Evolutionary conservation across 2,888 invertebrate genomes (phyloP).

Genomic region (Cynaeus angustus): DNA sequence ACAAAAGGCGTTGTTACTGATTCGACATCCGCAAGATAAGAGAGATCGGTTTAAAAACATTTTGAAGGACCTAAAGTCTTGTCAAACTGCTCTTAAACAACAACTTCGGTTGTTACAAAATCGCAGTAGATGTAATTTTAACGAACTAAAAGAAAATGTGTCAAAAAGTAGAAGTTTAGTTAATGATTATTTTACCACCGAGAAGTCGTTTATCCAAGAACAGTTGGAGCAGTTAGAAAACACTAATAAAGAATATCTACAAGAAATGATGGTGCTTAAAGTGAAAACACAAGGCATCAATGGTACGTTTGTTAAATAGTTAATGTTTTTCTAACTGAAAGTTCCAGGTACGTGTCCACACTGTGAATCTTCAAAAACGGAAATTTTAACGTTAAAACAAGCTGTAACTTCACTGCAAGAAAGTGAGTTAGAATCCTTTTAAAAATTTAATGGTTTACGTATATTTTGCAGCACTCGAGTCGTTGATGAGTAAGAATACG

Average conservation of each 20-base stretch:
- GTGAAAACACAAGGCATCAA: not conserved
- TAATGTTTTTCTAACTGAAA: too few species aligned
- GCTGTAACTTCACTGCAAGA: not conserved
- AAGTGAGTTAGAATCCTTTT: not conserved
- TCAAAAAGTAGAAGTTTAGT: not conserved
- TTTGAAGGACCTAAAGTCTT: constrained; percentile 9
- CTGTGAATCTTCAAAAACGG: not conserved
- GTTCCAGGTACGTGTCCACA: not conserved
- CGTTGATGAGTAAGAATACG: not conserved
- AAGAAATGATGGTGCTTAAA: constrained; percentile 16
- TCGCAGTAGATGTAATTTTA: not conserved
- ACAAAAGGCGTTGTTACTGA: constrained; percentile 10
- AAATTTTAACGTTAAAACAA: not conserved
- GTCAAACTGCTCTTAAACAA: constrained; percentile 8
- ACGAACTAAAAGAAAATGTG: not conserved
- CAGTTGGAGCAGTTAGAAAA: constrained; percentile 10
- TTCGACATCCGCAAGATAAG: constrained; percentile 9
- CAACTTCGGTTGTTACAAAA: not conserved
- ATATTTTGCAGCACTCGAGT: too few species aligned
- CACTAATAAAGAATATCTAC: constrained; percentile 7
- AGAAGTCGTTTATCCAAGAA: constrained; percentile 9
- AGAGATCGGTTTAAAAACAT: constrained; percentile 19
- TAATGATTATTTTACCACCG: constrained; percentile 6
- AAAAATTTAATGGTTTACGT: too few species aligned
- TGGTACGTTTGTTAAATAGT: too few species aligned